Base-by-base conservation (phyloP, 1,140 invertebrate species). In the Zaprionus africanus region DNA sequence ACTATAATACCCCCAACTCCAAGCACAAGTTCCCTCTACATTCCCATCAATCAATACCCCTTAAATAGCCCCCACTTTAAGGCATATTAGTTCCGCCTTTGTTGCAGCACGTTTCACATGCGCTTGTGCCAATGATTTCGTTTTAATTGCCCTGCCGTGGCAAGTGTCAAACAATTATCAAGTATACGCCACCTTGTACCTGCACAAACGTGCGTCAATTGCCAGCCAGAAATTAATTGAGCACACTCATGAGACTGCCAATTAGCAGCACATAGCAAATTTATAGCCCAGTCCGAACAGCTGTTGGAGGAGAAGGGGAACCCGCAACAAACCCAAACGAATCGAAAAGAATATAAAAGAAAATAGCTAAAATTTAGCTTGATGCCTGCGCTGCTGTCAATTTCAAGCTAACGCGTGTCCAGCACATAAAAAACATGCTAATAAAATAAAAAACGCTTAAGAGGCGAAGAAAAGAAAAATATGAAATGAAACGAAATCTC, bases 161-260 rank as follows among this genome's bases (percentile, higher is more conserved):
- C 83, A 88, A 90, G 84, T 88, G 84, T 81, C 81, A 74, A 74
- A 74, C 84, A 84, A 90, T 88, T 90, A 88, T 88, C 84, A 88
- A 88, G 84, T 88, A 88, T 90, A 88, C 85, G 84, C 85, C 84
- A 88, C 85, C 84, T 76, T 22, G 60, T 54, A 62, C 34, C 38
- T 56, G 24, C 43, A 24, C 49, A 57, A 61, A 83, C 74, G 84
- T 88, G 85, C 84, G 81, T 78, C 84, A 88, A 90, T 88, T 88
- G 85, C 53, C 78, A 76, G 58, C 71, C 31, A 34, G 59, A 76
- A 81, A 88, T 88, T 88, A 88, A 88, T 88, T 90, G 85, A 81
- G 85, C 75, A 65, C 73, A 71, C 85, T 88, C 84, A 88, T 84
- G 84, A 81, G 84, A 84, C 84, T 88, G 78, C 77, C 84, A 88